These are phyloP conservation scores for Pachyrhynchus sulphureomaculatus DNA, from an alignment of 1,140 invertebrate species.

Conservation along the genomic window DNA sequence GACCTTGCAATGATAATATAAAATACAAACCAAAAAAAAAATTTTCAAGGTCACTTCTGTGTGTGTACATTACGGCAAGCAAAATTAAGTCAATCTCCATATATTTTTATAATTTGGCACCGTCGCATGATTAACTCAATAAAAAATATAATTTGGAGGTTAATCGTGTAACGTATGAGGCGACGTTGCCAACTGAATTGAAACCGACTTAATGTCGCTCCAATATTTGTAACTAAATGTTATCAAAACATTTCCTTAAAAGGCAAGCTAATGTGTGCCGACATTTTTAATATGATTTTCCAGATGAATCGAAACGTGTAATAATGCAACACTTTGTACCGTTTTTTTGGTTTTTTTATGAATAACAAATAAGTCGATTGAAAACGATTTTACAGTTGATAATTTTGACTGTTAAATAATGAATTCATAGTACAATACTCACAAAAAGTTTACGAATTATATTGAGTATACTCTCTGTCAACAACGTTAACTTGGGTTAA, in stretches of 20 bases:
- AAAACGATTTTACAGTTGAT: too few species aligned
- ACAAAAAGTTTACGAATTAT: too few species aligned
- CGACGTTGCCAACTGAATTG: too few species aligned
- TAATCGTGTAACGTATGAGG: too few species aligned
- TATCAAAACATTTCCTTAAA: conserved; percentile 11
- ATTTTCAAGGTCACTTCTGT: conserved; percentile 20
- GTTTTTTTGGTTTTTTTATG: background rate
- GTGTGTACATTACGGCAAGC: background rate
- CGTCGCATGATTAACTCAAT: too few species aligned
- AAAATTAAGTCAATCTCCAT: background rate
- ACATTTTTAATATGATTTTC: conserved; percentile 13
- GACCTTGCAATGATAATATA: conserved; percentile 16
- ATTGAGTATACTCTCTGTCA: too few species aligned
- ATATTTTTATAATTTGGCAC: background rate
- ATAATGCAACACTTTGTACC: conserved; percentile 20
- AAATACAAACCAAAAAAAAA: conserved; percentile 9
- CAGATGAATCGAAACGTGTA: conserved; percentile 9
- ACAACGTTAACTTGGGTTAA: too few species aligned
- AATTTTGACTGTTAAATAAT: too few species aligned
- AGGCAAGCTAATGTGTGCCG: conserved; percentile 21
- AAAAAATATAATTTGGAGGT: too few species aligned
- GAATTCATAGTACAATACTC: too few species aligned
- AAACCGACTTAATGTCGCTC: too few species aligned
- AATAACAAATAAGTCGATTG: too few species aligned
- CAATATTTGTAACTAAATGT: background rate